Evolutionary conservation across 2,113 vertebrate genomes (phyloP).

Genomic region (Myotis brandtii): DNA sequence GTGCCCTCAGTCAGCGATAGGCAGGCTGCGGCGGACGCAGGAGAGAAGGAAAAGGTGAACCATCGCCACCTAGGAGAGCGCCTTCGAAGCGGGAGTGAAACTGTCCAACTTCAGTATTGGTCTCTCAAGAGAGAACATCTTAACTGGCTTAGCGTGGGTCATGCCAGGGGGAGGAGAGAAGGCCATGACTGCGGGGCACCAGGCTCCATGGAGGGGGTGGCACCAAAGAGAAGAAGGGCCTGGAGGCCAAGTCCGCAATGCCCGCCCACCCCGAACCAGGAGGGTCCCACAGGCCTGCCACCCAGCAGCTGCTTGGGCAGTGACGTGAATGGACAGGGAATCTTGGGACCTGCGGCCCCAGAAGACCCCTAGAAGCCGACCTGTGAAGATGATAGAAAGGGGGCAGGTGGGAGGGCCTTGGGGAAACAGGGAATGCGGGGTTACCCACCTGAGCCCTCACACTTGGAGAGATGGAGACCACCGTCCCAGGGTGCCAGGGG

Average conservation of each 20-base stretch:
- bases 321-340: neutral
- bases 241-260: neutral
- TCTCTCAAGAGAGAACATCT: neutral
- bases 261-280: neutral
- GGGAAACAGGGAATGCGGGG: neutral
- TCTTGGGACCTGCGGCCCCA: neutral
- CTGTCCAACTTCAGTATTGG: neutral
- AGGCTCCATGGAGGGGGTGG: neutral
- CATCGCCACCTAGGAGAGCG: neutral
- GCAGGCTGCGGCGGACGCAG: neutral
- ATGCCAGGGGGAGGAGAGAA: neutral
- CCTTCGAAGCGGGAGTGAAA: neutral
- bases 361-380: neutral
- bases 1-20: neutral
- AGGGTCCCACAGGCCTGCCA: neutral
- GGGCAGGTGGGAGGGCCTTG: neutral
- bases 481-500: neutral
- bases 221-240: too few species aligned
- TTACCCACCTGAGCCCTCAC: neutral
- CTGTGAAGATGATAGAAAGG: neutral
- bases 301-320: too few species aligned
- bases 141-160: neutral
- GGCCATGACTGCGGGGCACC: fast-evolving
- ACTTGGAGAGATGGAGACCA: neutral
- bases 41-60: neutral